These are phyloP conservation scores for Pachycephala philippinensis DNA, from an alignment of 2,113 vertebrate species.

Conservation along the genomic window DNA sequence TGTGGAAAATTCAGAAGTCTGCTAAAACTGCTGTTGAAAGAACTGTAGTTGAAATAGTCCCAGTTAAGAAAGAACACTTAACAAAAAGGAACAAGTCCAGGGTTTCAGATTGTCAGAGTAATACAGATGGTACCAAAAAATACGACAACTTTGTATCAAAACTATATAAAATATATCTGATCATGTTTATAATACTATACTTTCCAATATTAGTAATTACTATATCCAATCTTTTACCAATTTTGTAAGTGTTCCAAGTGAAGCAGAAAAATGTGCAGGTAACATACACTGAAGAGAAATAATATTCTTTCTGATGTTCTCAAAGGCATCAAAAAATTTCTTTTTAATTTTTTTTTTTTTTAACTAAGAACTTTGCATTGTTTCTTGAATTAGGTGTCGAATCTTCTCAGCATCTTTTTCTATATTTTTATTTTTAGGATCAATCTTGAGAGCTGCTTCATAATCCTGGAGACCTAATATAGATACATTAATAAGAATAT, in stretches of 20 bases:
- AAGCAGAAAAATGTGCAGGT: not conserved
- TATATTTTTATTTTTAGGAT: slow-evolving; percentile 77
- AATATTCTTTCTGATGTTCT: not conserved
- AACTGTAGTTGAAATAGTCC: not conserved
- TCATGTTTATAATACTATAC: not conserved
- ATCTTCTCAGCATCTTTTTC: slow-evolving; percentile 83
- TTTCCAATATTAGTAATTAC: not conserved
- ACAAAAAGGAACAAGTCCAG: not conserved
- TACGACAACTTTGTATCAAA: not conserved
- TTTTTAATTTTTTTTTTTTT: not conserved
- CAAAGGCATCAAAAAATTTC: not conserved
- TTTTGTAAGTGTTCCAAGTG: not conserved
- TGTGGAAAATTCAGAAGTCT: not conserved
- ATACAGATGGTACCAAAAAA: not conserved
- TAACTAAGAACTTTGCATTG: not conserved
- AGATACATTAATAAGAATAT: slow-evolving; percentile 4
- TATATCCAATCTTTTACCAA: not conserved
- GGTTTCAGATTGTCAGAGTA: not conserved
- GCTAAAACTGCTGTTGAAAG: not conserved
- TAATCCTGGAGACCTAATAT: slow-evolving; percentile 89
- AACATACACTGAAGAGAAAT: not conserved
- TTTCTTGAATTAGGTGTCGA: slow-evolving; percentile 80
- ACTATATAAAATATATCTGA: not conserved
- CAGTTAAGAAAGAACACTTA: not conserved
- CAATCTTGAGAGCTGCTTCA: slow-evolving; percentile 87